Evolutionary conservation across 2,888 invertebrate genomes (phyloP), one percentile per base, ranked within the genome.

Genomic region (Pristionchus entomophagus): DNA sequence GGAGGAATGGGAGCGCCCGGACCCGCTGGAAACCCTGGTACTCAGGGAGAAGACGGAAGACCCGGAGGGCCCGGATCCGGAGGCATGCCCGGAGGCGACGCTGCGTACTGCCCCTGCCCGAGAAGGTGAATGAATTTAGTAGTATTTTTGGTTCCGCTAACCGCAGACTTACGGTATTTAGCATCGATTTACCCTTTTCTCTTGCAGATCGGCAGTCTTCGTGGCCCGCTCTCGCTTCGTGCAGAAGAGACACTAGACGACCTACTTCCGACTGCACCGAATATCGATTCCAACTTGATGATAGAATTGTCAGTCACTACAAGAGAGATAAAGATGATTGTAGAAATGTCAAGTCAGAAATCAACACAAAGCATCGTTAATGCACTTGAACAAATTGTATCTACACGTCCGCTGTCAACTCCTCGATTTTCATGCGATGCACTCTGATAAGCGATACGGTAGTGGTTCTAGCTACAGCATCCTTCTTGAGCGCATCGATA

Each of bases 71-170:
- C 45, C 19, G 83, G 83, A 29, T 32, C 53, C 2, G 45, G 65
- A 17, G 83, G 83, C 45, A 62, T 65, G 10, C 83, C 83, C 38
- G 83, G 83, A 14, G 65, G 65, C 35, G 83, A 84, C 19, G 62
- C 83, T 0, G 65, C 65, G 6, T 84, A 84, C 65, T 84, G 83
- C 49, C 83, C 83, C 45, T 84, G 83, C 65, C 83, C 83, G 19
- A 90, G 91, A 89, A 78, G 83, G 19, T 89, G 89, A 86, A 92
- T 22, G 4, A 38, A 41, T 45, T 73, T 26, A n/a, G 73, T 73
- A 41, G 26, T 45, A 26, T 6, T 73, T 56, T 73, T 26, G 0
- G 12, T 73, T 73, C 73, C 45, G 41, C 19, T 65, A 4, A 12
- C 4, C 35, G 85, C 22, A 51, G 78, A 22, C 87, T 86, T 59